Percentiles rank a stretch among this genome's conserved stretches.
These are phyloP conservation scores for Tachina grossa DNA, from an alignment of 2,888 invertebrate genomes.

Conservation along the genomic window DNA sequence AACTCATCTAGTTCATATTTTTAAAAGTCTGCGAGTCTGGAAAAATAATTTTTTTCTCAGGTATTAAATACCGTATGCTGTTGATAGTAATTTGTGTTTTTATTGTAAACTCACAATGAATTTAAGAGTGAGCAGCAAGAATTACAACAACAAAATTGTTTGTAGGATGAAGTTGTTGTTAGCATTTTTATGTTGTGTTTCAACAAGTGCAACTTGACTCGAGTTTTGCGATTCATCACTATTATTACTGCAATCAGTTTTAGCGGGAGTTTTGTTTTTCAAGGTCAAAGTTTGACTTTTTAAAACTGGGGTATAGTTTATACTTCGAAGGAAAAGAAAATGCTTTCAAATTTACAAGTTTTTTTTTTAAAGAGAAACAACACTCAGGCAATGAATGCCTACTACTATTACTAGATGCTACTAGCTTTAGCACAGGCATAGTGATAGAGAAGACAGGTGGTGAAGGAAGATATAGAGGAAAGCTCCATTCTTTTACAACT, in stretches of 20 bases:
- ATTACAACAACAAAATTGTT: slow-evolving; percentile 20
- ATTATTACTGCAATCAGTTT: not conserved
- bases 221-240: not conserved
- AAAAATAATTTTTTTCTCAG: not conserved
- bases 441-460: too few relatives aligned
- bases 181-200: slow-evolving; percentile 38
- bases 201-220: slow-evolving; percentile 46
- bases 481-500: too few relatives aligned
- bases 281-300: too few relatives aligned
- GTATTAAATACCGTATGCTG: slow-evolving; percentile 30
- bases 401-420: too few relatives aligned
- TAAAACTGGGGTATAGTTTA: too few relatives aligned
- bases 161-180: slow-evolving; percentile 37
- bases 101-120: not conserved
- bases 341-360: too few relatives aligned
- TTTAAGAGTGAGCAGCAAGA: not conserved
- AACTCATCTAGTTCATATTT: too few relatives aligned
- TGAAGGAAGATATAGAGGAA: too few relatives aligned
- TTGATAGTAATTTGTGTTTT: slow-evolving; percentile 16
- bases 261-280: not conserved
- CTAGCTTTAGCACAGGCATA: too few relatives aligned
- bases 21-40: not conserved
- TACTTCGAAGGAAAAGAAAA: too few relatives aligned
- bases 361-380: too few relatives aligned
- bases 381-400: too few relatives aligned